Conservation (phyloP, 2,888 invertebrate species). For the Sussaba pulchella region DNA sequence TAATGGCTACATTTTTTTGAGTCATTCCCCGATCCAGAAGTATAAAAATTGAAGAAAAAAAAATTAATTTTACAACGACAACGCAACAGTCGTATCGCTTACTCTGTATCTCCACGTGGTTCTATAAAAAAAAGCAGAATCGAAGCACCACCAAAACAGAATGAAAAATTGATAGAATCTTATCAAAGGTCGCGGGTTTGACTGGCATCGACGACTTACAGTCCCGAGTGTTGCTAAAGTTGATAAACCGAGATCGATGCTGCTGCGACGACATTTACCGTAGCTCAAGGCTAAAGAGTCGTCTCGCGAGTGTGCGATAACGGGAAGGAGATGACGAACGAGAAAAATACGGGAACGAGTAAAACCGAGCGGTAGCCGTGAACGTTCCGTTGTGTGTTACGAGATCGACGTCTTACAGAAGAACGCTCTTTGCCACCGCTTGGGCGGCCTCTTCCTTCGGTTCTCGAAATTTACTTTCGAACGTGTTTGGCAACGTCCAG, state of each 20-base stretch:
- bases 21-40: neutral
- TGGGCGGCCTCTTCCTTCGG: constrained; percentile 31
- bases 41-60: neutral
- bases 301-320: constrained; percentile 9
- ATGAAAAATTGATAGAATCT: constrained; percentile 27
- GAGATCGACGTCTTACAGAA: constrained; percentile 63
- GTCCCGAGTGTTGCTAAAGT: constrained; percentile 22
- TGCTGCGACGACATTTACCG: constrained; percentile 22
- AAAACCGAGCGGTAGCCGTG: constrained; percentile 31
- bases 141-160: neutral
- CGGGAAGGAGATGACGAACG: constrained; percentile 1
- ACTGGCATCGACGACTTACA: constrained; percentile 36
- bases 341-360: constrained; percentile 38
- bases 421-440: constrained; percentile 60
- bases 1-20: neutral
- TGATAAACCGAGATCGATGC: constrained; percentile 26
- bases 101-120: neutral
- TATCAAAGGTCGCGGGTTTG: constrained; percentile 29
- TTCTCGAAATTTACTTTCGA: constrained; percentile 67
- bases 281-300: constrained; percentile 37
- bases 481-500: constrained; percentile 67
- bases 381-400: constrained; percentile 51
- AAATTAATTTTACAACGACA: neutral
- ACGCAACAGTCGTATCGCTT: neutral
- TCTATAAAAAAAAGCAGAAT: neutral